A percentile compares a stretch with the other conserved stretches of the same genome.
Evolutionary conservation across 2,113 vertebrate species (phyloP).

Genomic region (Prunella fulvescens): DNA sequence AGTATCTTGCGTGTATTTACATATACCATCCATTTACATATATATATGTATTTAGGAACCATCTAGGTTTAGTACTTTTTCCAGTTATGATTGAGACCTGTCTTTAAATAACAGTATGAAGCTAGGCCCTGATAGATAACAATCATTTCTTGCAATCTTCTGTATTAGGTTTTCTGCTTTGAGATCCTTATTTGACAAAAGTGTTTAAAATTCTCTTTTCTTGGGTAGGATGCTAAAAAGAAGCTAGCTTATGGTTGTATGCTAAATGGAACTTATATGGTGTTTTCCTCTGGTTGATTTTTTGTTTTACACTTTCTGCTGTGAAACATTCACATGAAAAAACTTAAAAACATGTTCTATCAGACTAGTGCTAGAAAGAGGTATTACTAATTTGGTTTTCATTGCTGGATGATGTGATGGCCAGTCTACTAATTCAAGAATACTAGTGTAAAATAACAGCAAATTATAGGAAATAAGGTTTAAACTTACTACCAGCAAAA

Average conservation of each 20-base stretch:
- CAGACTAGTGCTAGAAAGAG: background rate
- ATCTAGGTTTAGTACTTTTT: background rate
- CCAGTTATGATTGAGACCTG: background rate
- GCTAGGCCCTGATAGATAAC: background rate
- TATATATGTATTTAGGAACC: background rate
- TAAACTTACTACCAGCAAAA: background rate
- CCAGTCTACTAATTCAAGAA: background rate
- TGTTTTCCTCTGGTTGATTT: background rate
- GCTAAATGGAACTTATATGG: background rate
- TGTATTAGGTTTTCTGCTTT: background rate
- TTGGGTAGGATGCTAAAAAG: background rate
- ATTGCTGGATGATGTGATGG: background rate
- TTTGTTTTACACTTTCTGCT: background rate
- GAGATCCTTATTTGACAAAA: background rate
- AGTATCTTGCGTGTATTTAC: background rate
- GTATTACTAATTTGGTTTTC: background rate
- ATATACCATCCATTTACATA: background rate
- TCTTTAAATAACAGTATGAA: background rate
- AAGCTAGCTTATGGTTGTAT: background rate
- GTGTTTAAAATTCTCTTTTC: background rate
- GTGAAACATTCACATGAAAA: background rate
- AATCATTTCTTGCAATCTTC: background rate
- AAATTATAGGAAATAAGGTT: background rate
- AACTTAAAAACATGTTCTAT: background rate
- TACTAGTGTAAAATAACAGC: background rate